A percentile compares a stretch with the other conserved stretches of the same genome.
phyloP scores from a whole-genome alignment of 2,888 invertebrate genomes.

The Parasteatoda lunata region DNA sequence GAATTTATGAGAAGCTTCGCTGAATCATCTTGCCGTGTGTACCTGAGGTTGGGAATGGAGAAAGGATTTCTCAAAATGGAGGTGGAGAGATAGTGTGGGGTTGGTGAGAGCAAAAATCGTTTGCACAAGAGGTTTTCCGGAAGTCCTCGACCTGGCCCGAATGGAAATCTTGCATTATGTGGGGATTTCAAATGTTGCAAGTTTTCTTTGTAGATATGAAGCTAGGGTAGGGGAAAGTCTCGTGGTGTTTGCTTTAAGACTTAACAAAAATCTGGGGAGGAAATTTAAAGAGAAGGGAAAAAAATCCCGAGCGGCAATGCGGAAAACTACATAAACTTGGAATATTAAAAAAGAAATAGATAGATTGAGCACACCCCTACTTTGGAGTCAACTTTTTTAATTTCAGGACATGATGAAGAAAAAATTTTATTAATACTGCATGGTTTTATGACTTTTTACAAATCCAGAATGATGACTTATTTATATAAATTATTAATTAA shows the following conservation, averaged over 20 bases:
- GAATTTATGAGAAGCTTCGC: slow-evolving; percentile 26
- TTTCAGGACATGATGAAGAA: too few relatives aligned
- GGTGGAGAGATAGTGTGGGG: slow-evolving; percentile 18
- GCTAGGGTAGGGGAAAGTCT: not conserved
- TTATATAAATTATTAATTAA: too few relatives aligned
- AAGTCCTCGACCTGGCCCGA: slow-evolving; percentile 13
- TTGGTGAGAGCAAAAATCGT: slow-evolving; percentile 30
- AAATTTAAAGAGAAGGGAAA: not conserved
- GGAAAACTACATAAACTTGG: not conserved
- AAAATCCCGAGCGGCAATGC: not conserved
- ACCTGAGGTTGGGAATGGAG: slow-evolving; percentile 24
- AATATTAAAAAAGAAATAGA: too few relatives aligned
- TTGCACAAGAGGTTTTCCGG: slow-evolving; percentile 41
- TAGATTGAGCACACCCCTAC: too few relatives aligned
- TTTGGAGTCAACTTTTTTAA: too few relatives aligned
- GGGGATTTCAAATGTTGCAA: slow-evolving; percentile 29
- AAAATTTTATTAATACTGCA: too few relatives aligned
- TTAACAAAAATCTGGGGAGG: not conserved
- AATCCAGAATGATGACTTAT: too few relatives aligned
- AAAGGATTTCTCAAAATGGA: not conserved
- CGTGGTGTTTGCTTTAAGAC: slow-evolving; percentile 7
- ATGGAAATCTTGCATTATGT: slow-evolving; percentile 50
- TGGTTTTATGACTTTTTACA: too few relatives aligned
- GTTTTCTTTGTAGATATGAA: not conserved
- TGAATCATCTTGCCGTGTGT: slow-evolving; percentile 61